These are phyloP conservation scores for Drosophila pectinifera DNA, from an alignment of 1,140 invertebrate species.

Conservation along the genomic window DNA sequence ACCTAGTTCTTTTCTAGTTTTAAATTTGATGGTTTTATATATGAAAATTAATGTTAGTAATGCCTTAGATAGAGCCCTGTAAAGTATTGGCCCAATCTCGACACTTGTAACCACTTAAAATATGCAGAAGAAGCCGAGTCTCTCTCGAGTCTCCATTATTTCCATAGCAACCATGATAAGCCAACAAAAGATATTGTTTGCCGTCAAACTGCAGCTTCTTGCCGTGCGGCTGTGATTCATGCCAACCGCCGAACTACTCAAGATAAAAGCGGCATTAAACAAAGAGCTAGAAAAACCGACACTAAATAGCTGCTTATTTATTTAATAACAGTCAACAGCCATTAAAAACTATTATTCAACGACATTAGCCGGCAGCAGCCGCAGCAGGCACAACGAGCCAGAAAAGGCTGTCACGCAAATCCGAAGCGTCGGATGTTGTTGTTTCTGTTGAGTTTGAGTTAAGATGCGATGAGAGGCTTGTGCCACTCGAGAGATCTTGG, in stretches of 20 bases:
- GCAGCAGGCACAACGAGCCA: constrained; percentile 11
- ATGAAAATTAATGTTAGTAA: neutral
- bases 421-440: constrained; percentile 21
- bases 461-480: constrained; percentile 30
- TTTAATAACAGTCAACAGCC: constrained; percentile 73
- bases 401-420: constrained; percentile 61
- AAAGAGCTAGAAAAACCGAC: constrained; percentile 35
- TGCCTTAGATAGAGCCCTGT: neutral
- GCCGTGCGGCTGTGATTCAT: constrained; percentile 14
- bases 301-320: constrained; percentile 72
- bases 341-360: constrained; percentile 74
- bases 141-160: neutral
- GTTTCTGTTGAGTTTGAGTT: constrained; percentile 33
- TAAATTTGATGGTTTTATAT: too few relatives aligned
- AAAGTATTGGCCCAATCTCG: neutral
- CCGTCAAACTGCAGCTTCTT: constrained; percentile 15
- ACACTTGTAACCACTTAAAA: neutral
- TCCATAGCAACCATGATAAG: neutral
- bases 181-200: constrained; percentile 14
- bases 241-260: constrained; percentile 11
- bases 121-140: neutral
- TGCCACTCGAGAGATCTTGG: constrained; percentile 30
- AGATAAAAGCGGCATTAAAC: constrained; percentile 39
- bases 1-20: neutral
- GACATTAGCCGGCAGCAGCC: constrained; percentile 43